These are phyloP conservation scores for Megatriorchis doriae DNA, from an alignment of 2,113 vertebrate genomes.

Conservation along the genomic window DNA sequence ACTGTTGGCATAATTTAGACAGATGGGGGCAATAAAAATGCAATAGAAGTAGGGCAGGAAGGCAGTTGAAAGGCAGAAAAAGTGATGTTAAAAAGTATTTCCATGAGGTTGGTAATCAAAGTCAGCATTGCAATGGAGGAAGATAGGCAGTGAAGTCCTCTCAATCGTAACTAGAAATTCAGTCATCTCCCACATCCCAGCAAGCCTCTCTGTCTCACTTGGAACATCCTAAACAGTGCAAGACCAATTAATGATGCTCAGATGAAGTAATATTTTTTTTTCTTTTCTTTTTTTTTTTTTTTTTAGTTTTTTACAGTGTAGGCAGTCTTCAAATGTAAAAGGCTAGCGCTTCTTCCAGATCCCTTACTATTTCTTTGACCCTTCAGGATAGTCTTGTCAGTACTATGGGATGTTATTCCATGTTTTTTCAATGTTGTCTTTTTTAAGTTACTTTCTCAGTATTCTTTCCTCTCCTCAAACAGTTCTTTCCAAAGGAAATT, in stretches of 20 bases:
- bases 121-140: background rate
- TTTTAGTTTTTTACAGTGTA: background rate
- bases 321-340: background rate
- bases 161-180: background rate
- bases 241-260: background rate
- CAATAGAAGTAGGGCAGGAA: background rate
- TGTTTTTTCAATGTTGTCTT: background rate
- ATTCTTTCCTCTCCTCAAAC: background rate
- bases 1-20: background rate
- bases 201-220: background rate
- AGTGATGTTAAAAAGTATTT: background rate
- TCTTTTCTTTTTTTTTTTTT: background rate
- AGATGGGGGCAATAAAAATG: background rate
- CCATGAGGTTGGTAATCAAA: background rate
- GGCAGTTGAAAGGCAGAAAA: background rate
- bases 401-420: background rate
- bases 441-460: background rate
- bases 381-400: background rate
- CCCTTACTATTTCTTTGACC: background rate
- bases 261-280: background rate
- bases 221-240: background rate
- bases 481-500: background rate
- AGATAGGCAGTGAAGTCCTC: background rate
- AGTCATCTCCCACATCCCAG: background rate
- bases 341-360: background rate